Percentiles rank a stretch among this genome's conserved stretches.
These are phyloP conservation scores for Thrips palmi DNA, from an alignment of 1,140 invertebrate species.

Conservation along the genomic window DNA sequence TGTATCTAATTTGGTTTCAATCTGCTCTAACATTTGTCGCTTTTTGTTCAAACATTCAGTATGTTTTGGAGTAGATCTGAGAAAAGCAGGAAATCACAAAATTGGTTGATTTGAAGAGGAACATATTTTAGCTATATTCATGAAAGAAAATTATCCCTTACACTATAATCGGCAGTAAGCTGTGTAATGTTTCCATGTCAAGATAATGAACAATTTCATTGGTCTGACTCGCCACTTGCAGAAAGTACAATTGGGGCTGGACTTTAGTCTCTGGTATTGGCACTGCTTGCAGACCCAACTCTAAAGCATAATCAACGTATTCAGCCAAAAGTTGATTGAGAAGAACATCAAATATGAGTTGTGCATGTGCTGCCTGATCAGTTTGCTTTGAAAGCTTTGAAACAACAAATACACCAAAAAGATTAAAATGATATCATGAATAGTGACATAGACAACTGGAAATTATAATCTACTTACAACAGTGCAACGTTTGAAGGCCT, in stretches of 20 bases:
- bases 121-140: conserved; percentile 6
- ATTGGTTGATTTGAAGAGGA: conserved; percentile 11
- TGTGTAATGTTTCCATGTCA: conserved; percentile 86
- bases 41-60: conserved; percentile 77
- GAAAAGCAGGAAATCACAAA: conserved; percentile 17
- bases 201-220: conserved; percentile 91
- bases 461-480: conserved; percentile 32
- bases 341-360: conserved; percentile 71
- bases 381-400: conserved; percentile 59
- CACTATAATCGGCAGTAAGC: conserved; percentile 73
- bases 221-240: conserved; percentile 84
- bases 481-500: conserved; percentile 75
- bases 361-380: conserved; percentile 63
- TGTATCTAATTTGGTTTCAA: conserved; percentile 79
- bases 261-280: conserved; percentile 72
- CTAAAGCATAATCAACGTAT: conserved; percentile 91
- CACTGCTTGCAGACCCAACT: conserved; percentile 77
- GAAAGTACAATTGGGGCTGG: conserved; percentile 80
- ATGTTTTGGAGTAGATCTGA: conserved; percentile 72
- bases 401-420: conserved; percentile 16
- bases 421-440: conserved; percentile 11
- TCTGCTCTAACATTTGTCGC: conserved; percentile 63
- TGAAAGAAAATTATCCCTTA: conserved; percentile 29
- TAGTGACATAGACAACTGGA: conserved; percentile 7
- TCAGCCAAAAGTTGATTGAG: conserved; percentile 75